Percentiles rank a stretch among this genome's conserved stretches.
Evolutionary conservation across 2,888 invertebrate genomes (phyloP).

Genomic region (Acrocera orbiculus): DNA sequence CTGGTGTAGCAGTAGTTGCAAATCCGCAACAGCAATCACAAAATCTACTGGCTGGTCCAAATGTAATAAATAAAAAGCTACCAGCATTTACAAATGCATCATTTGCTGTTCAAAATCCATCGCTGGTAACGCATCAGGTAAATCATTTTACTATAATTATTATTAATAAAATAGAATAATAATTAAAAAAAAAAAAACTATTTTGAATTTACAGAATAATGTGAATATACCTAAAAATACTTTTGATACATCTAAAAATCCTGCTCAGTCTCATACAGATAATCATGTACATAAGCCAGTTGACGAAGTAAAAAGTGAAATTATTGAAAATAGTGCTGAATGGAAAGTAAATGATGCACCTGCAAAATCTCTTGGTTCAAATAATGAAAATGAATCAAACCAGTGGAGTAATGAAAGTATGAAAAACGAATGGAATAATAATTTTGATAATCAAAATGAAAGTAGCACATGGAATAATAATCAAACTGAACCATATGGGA

Average conservation of each 20-base stretch:
- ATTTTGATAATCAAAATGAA: conserved; percentile 11
- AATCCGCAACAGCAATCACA: conserved; percentile 2
- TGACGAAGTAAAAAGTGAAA: conserved; percentile 7
- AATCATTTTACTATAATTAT: too few relatives aligned
- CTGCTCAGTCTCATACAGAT: too few relatives aligned
- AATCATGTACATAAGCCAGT: conserved; percentile 5
- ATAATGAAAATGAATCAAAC: conserved; percentile 14
- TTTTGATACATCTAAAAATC: too few relatives aligned
- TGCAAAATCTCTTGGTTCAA: conserved; percentile 3
- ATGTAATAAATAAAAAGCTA: conserved; percentile 7
- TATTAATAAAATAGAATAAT: too few relatives aligned
- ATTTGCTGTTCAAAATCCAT: conserved; percentile 3
- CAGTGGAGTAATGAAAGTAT: conserved; percentile 23
- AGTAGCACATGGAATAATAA: conserved; percentile 6
- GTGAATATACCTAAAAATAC: too few relatives aligned
- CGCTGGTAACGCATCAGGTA: conserved; percentile 9
- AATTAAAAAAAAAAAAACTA: too few relatives aligned
- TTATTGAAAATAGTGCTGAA: conserved; percentile 5
- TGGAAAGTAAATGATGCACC: conserved; percentile 9
- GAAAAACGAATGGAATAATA: conserved; percentile 11
- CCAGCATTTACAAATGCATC: conserved; percentile 7
- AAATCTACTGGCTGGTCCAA: conserved; percentile 6
- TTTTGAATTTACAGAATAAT: too few relatives aligned
- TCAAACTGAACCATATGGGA: conserved; percentile 11
- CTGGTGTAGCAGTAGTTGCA: not conserved